phyloP scores from a whole-genome alignment of 1,140 invertebrate genomes.

The Hermetia illucens region DNA sequence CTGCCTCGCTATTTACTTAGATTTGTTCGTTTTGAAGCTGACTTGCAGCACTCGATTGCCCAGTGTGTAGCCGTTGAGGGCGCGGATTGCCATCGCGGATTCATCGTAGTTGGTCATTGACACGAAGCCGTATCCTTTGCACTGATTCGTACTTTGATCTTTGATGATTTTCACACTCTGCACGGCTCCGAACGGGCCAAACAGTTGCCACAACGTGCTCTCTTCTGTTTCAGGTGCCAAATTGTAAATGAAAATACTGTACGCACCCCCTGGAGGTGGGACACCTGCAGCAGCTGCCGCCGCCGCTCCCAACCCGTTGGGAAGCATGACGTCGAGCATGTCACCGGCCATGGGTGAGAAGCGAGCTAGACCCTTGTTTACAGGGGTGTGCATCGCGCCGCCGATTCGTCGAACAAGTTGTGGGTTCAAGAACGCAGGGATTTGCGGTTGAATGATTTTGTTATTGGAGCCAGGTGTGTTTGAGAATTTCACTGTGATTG shows the following conservation, averaged over 20 bases:
- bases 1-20: slow-evolving; percentile 35
- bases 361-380: slow-evolving; percentile 76
- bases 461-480: slow-evolving; percentile 42
- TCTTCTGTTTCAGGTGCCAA: slow-evolving; percentile 96
- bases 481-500: slow-evolving; percentile 45
- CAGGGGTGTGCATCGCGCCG: slow-evolving; percentile 67
- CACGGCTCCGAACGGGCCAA: slow-evolving; percentile 97
- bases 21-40: slow-evolving; percentile 92
- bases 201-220: slow-evolving; percentile 95
- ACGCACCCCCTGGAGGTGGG: slow-evolving; percentile 48
- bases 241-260: slow-evolving; percentile 99
- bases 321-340: slow-evolving; percentile 61
- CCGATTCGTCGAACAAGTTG: slow-evolving; percentile 40
- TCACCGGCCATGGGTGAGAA: slow-evolving; percentile 73
- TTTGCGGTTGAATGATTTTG: slow-evolving; percentile 31
- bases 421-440: slow-evolving; percentile 37
- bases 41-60: slow-evolving; percentile 95
- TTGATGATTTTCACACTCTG: slow-evolving; percentile 97
- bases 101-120: slow-evolving; percentile 99
- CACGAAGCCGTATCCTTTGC: slow-evolving; percentile 98
- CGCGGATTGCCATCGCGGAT: slow-evolving; percentile 92
- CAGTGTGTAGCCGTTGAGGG: slow-evolving; percentile 92
- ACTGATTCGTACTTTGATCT: slow-evolving; percentile 95
- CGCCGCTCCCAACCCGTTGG: slow-evolving; percentile 54
- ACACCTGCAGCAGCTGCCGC: slow-evolving; percentile 58